Conservation (phyloP, 30 jellyfish, hydroid and myxozoan species). For the Aurelia aurita region DNA sequence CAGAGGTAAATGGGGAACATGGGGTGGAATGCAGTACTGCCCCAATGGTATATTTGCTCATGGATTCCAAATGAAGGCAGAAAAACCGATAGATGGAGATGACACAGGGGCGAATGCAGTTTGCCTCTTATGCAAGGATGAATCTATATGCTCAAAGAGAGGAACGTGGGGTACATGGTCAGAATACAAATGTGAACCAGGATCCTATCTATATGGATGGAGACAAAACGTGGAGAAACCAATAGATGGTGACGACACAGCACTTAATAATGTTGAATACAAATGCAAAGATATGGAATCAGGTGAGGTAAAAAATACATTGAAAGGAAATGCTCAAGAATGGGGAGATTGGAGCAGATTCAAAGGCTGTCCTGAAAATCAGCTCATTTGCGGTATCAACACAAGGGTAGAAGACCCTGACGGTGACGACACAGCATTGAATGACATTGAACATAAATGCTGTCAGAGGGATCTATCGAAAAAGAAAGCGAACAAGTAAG, state of each 20-base stretch:
- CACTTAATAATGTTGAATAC: conserved; percentile 38
- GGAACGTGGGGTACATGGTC: not conserved
- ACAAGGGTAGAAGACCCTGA: conserved; percentile 62
- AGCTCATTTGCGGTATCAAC: conserved; percentile 60
- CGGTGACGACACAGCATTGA: conserved; percentile 69
- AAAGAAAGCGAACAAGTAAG: conserved; percentile 27
- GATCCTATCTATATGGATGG: not conserved
- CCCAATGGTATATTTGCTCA: not conserved
- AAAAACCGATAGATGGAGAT: not conserved
- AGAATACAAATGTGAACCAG: not conserved
- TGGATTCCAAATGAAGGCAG: not conserved
- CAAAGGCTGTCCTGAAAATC: conserved; percentile 50
- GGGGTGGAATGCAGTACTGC: conserved; percentile 11
- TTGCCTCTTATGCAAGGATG: too few relatives aligned
- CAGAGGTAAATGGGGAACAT: not conserved
- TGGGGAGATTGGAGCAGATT: conserved; percentile 63
- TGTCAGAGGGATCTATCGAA: conserved; percentile 17
- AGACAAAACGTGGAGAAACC: not conserved
- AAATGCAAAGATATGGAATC: conserved; percentile 17
- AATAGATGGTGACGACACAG: not conserved
- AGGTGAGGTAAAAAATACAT: not conserved
- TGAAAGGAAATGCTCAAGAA: conserved; percentile 25
- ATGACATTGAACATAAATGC: conserved; percentile 60
- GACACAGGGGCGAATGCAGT: conserved; percentile 10
- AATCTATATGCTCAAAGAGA: too few relatives aligned